Base-by-base conservation (phyloP, 1,140 invertebrate genomes). In the Lycorma delicatula region DNA sequence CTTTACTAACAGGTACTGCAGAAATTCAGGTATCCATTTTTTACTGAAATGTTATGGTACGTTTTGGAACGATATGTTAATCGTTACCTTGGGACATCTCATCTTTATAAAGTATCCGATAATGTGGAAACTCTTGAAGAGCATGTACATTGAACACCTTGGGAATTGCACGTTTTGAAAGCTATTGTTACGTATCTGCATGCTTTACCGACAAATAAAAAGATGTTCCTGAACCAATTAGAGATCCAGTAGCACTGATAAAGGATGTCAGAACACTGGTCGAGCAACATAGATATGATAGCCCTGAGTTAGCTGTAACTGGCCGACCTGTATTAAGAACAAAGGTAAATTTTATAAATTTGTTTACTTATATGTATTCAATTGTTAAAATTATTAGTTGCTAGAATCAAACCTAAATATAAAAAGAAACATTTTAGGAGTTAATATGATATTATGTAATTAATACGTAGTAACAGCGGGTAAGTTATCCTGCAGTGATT, bases 31-130 rank as follows among this genome's bases (percentile, higher is more conserved):
- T 98, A 97, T 73, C 95, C 95, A 13, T 98, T 96, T 74, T 98
- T 94, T 72, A 93, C 89, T 4, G 94, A 98, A 77, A 96, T 98
- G 84, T 75, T 96, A 22, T 98, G 95, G 95, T 98, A 98, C 73
- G 93, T 97, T 1, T 74, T 97, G 29, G 93, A 94, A 66, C 79
- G 91, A 29, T 97, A 98, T 72, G 90, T 98, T 3, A 81, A 87
- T 64, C 89, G 90, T 47, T 72, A 97, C 13, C 75, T 94, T 27
- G 92, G 93, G 0, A 82, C 86, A 57, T 85, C 83, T 29, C 90
- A 94, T 72, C 71, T 92, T 38, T 81, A 85, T 52, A 80, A 79
- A 3, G n/a, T n/a, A n/a, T 64, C 68, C 4, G 75, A 79, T 58
- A 63, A 68, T 23, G 70, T 73, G 36, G 60, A 64, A 54, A 41